Evolutionary conservation across 2,797 vertebrate species (phyloP), one percentile per base, ranked within the genome.

Genomic region (Spinus pinus): DNA sequence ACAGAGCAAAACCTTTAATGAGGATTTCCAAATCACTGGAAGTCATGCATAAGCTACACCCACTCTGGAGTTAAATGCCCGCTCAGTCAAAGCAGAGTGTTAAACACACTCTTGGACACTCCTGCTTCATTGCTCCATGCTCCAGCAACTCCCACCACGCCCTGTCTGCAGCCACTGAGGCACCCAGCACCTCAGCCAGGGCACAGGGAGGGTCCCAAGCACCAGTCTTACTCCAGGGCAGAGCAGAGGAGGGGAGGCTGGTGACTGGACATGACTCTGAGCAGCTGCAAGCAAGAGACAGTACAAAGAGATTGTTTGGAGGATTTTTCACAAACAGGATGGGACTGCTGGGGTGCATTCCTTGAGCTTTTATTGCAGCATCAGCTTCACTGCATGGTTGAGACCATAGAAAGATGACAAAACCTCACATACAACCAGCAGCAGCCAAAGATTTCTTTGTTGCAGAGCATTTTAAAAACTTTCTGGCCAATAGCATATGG

Each of bases 11-110:
- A 28, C 31, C 62, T 70, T 64, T 44, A 73, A 50, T 6, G 20
- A 89, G 70, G 28, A 49, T 69, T 95, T 86, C 84, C 60, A 57
- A 77, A 49, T 19, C 74, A 58, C 62, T 57, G 41, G 39, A 62
- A 62, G 80, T 71, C 3, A 1, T 47, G 75, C 67, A 64, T 30
- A 54, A 80, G 27, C 73, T 42, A 41, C 78, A 66, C 37, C 46
- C 0, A 0, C 24, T 50, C 39, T 54, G 62, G 20, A 41, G 30
- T n/a, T 84, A 79, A 84, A 79, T 60, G 47, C 58, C 78, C 54
- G 37, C 47, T 70, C 74, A 75, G 51, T 79, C 70, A 87, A 35
- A 88, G 46, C 20, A 58, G 78, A 56, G 1, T 44, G 35, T 31
- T 80, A 77, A 94, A 85, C 44, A 66, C 2, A 2, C 74, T 58